Evolutionary conservation across 2,888 invertebrate species (phyloP), one percentile per base, ranked within the genome.

Genomic region (Arrhopalites spinosus): DNA sequence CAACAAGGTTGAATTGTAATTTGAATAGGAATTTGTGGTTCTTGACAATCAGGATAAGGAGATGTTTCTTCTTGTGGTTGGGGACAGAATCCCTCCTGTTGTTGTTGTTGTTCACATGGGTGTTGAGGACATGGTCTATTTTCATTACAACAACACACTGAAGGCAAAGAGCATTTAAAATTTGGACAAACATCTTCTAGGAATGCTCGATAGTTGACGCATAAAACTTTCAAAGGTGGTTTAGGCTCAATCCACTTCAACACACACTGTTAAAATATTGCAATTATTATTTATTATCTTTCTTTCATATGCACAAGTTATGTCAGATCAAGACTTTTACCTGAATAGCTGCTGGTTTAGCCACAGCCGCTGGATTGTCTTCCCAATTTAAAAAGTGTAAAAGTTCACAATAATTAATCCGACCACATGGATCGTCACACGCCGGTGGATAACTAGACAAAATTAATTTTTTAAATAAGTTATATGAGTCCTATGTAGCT

Each of bases 381-480:
- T 88, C 88, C 83, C 91, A 89, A 85, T 94, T 90, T 75, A 94
- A 85, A 84, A 93, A 93, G 56, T 87, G 85, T 82, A 94, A 84
- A 74, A 94, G 86, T 84, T 93, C 92, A 1, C 89, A 88, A 77
- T 90, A 91, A 73, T 88, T 87, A 50, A 93, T 77, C 7, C 80
- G 77, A 45, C 80, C 78, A 56, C 82, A 82, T 0, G 67, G 25
- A 59, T 81, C 81, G 7, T 74, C 80, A 63, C 77, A 74, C 5
- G 75, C 80, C 53, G 77, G 73, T 25, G 82, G 82, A 59, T 79
- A 82, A 53, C 81, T 82, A 56, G 8, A 59, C 43, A 47, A 3
- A 15, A 2, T 2, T 7, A 73, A 27, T 17, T 63, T 8, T 20
- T 23, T n/a, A 20, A 17, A 63, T 27, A 8, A 63, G 8, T 11